Evolutionary conservation across 2,797 vertebrate species (phyloP).

Genomic region (Masticophis lateralis): DNA sequence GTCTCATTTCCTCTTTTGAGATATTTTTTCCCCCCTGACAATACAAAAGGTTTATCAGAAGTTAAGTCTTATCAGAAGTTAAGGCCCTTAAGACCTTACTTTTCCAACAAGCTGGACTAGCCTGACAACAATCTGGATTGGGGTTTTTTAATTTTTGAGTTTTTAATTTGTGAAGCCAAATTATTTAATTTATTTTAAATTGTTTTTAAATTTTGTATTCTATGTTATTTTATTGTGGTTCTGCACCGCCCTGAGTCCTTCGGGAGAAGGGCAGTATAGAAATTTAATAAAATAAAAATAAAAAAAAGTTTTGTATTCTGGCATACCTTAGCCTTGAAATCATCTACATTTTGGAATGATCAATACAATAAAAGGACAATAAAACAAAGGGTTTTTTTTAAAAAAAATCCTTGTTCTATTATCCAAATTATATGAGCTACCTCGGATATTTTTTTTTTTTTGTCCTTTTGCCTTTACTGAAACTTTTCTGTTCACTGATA

Average conservation of each 20-base stretch:
- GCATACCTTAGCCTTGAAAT: neutral
- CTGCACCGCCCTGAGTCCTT: too few species aligned
- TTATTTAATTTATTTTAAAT: too few species aligned
- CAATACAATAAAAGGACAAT: neutral
- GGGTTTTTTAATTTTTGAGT: too few species aligned
- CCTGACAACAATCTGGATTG: too few species aligned
- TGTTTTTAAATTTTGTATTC: too few species aligned
- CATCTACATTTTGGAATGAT: neutral
- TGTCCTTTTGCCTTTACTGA: neutral
- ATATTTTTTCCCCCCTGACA: neutral
- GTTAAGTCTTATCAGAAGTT: neutral
- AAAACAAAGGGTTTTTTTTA: neutral
- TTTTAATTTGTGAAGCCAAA: too few species aligned
- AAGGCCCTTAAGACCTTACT: too few species aligned
- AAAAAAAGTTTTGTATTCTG: neutral
- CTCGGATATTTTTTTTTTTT: neutral
- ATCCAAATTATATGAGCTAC: neutral
- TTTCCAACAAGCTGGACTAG: too few species aligned
- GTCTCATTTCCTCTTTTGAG: neutral
- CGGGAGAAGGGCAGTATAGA: too few species aligned
- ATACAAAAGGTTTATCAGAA: neutral
- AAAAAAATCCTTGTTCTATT: neutral
- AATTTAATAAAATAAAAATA: too few species aligned
- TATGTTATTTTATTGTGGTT: too few species aligned
- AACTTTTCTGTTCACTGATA: neutral